Conservation (phyloP, 2,113 vertebrate species). For the Varanus komodoensis region DNA sequence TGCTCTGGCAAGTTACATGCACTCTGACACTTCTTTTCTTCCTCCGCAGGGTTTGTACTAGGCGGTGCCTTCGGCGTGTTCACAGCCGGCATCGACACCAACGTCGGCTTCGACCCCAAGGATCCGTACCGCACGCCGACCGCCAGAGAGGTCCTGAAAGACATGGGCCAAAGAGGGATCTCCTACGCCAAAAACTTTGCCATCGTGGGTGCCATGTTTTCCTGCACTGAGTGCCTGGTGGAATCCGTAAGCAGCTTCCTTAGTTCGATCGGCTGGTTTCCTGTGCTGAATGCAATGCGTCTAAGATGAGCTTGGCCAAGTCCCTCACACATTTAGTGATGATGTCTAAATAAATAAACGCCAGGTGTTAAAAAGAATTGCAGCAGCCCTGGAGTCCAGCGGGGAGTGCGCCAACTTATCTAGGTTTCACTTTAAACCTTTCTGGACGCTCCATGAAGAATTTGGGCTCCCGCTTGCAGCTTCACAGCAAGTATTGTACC, state of each 20-base stretch:
- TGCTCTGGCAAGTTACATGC: accelerated
- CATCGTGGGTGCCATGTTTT: slow-evolving; percentile 97
- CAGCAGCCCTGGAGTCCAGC: neutral
- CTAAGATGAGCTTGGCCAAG: too few species aligned
- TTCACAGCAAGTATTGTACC: too few species aligned
- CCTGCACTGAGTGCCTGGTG: slow-evolving; percentile 95
- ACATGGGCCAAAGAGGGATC: slow-evolving; percentile 97
- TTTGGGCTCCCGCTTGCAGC: too few species aligned
- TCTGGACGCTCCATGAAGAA: too few species aligned
- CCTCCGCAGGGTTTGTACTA: slow-evolving; percentile 88
- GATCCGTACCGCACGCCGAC: slow-evolving; percentile 93
- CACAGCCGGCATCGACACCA: slow-evolving; percentile 96
- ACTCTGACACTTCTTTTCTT: accelerated
- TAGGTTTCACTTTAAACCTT: too few species aligned
- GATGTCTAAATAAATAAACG: too few species aligned
- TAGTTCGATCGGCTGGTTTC: neutral
- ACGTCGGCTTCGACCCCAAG: slow-evolving; percentile 96
- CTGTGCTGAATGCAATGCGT: neutral
- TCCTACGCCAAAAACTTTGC: slow-evolving; percentile 99
- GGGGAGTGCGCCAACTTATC: too few species aligned
- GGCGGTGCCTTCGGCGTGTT: slow-evolving; percentile 97
- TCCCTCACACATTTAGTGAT: too few species aligned
- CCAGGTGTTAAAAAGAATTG: too few species aligned
- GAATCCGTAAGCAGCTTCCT: slow-evolving; percentile 88
- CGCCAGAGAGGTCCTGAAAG: slow-evolving; percentile 93